These are phyloP conservation scores for Cryptomyrus ogoouensis DNA, from an alignment of 2,113 vertebrate genomes.

Conservation along the genomic window DNA sequence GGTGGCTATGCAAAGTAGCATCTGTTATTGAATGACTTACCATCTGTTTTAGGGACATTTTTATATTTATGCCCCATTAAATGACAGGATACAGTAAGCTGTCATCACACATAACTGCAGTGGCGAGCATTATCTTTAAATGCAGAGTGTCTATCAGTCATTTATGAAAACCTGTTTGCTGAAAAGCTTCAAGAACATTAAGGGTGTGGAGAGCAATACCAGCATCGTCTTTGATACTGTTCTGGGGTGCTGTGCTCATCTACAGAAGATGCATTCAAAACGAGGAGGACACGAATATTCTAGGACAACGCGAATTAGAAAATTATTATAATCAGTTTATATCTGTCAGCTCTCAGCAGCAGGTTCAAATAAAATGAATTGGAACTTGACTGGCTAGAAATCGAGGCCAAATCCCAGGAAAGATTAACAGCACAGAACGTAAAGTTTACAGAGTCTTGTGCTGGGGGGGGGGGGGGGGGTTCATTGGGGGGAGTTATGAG, in stretches of 20 bases:
- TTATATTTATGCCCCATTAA: constrained; percentile 35
- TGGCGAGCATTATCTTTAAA: constrained; percentile 7
- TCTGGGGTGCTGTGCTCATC: not conserved
- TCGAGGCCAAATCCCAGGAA: not conserved
- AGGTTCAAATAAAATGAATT: constrained; percentile 1
- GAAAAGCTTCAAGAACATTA: not conserved
- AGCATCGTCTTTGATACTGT: not conserved
- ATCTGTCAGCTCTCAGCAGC: not conserved
- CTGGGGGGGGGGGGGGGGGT: no score
- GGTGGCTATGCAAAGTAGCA: constrained; percentile 62
- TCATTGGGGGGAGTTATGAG: not conserved
- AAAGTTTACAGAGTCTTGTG: not conserved
- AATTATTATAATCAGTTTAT: constrained; percentile 7
- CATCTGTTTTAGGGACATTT: constrained; percentile 59
- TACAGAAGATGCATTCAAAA: not conserved
- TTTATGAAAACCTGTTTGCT: not conserved
- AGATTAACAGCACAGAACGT: not conserved
- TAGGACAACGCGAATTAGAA: not conserved
- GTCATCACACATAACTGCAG: constrained; percentile 6
- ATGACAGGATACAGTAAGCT: constrained; percentile 21
- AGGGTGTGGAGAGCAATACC: not conserved
- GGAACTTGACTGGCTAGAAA: not conserved
- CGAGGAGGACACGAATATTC: not conserved
- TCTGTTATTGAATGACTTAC: constrained; percentile 59
- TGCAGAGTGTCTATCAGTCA: not conserved